Base-by-base conservation (phyloP, 2,113 vertebrate genomes). In the Abramis brama region DNA sequence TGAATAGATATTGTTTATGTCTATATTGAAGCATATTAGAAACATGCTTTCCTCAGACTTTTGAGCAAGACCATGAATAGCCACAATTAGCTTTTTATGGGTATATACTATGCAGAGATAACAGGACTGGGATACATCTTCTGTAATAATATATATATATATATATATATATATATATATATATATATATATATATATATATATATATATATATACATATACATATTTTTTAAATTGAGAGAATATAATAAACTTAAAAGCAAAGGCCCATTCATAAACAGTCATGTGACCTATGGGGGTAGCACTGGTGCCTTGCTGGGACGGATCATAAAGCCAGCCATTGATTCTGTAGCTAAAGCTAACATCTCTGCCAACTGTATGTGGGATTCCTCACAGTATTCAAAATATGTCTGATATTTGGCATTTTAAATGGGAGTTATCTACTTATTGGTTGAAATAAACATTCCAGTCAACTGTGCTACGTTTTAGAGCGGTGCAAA, bases 381-480 rank as follows among this genome's bases (percentile, higher is more conserved):
- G 90, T 64, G 86, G 88, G 59, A 85, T 91, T 92, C 82, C 81
- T 78, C 86, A 47, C 91, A 83, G 91, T 93, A 94, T 93, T 85
- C 82, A 33, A 93, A 91, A 90, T 89, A 94, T 94, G 86, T 90
- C 3, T 85, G 91, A 93, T 93, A 95, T 95, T 90, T 89, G 71
- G 60, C 74, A 91, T 75, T 19, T 62, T 79, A 84, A 75, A 36
- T 19, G 5, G 7, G 74, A 89, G 80, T 71, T 2, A 84, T 70
- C 47, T 3, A 71, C 74, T 59, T 52, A 74, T 57, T 45, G 50
- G 59, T 52, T 52, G 6, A 45, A 77, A 77, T 36, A 12, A 8
- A 5, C 21, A 9, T 87, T 91, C 39, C 30, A 33, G 30, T 76
- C 13, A 76, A 50, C 27, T 36, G 10, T 11, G 13, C 55, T 75